These are phyloP conservation scores for Bungarus multicinctus DNA, from an alignment of 2,113 vertebrate genomes.

Conservation along the genomic window DNA sequence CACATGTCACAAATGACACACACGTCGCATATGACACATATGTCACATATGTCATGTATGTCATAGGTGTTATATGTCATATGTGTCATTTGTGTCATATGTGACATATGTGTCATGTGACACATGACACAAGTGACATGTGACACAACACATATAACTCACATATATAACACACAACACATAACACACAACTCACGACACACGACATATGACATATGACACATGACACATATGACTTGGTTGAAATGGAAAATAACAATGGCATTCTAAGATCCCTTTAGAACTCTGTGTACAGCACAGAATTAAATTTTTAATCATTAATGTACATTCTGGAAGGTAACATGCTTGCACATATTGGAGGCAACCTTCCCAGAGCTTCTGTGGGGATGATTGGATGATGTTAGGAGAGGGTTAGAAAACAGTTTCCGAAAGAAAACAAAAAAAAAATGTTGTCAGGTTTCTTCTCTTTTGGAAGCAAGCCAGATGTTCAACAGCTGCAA, in stretches of 20 bases:
- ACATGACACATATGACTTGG: too few species aligned
- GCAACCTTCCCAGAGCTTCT: neutral
- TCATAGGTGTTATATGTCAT: too few species aligned
- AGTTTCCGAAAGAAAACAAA: constrained; percentile 31
- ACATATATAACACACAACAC: too few species aligned
- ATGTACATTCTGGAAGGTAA: constrained; percentile 6
- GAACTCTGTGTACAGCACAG: constrained; percentile 22
- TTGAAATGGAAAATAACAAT: constrained; percentile 30
- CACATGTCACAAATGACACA: too few species aligned
- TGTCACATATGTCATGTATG: too few species aligned
- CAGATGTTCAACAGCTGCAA: constrained; percentile 42
- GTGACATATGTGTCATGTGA: too few species aligned
- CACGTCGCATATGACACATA: too few species aligned
- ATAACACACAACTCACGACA: too few species aligned
- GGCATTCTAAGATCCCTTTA: constrained; percentile 42
- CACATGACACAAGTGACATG: too few species aligned
- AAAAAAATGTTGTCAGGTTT: constrained; percentile 47
- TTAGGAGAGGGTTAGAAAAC: constrained; percentile 29
- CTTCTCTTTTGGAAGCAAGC: constrained; percentile 38
- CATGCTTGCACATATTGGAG: constrained; percentile 10
- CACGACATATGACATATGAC: too few species aligned
- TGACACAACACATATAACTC: too few species aligned
- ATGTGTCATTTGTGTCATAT: too few species aligned
- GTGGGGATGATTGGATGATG: neutral
- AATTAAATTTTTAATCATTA: constrained; percentile 37